Base-by-base conservation (phyloP, 2,888 invertebrate genomes). In the Mesopsocus fuscifrons region DNA sequence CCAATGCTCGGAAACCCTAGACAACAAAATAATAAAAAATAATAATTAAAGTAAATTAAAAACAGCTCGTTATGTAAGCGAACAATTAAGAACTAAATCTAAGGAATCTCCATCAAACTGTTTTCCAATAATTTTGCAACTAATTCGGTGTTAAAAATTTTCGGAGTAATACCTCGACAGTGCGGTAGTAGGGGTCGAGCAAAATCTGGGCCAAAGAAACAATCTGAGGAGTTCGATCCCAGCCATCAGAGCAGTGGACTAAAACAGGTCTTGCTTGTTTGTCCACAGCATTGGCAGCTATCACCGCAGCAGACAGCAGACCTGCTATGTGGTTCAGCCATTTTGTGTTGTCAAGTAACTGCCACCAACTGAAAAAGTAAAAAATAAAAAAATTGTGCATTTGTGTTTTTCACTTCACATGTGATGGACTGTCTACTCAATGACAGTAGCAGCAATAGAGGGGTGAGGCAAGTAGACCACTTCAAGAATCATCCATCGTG, bases 201-300 rank as follows among this genome's bases (percentile, higher is more conserved):
- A 95, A 66, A 33, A 97, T 68, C 62, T 95, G 83, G 11, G 91
- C 88, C 42, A 95, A 69, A 32, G 94, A 84, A 13, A 89, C 87
- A 50, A 98, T 83, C 66, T 98, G 97, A 35, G 97, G 88, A 44
- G 97, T 98, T 51, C 97, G 72, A 65, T 98, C 97, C 97, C 97
- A 97, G 38, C 97, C 97, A 65, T 97, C 97, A 2, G 92, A 92
- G 63, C 97, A 97, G 62, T 97, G 97, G 8, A 98, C 92, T 47
- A 98, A 67, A 43, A 92, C 95, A 5, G 94, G 89, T 41, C 88
- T 72, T 15, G 75, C 82, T 46, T 84, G 82, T 41, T 72, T 69
- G 52, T 81, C 79, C 46, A 89, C 75, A 1, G 83, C 80, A 46
- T 77, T 77, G 3, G 80, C 82, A 26, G 87, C 80, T 6, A 77